These are phyloP conservation scores for Xiphydria camelus DNA, from an alignment of 2,888 invertebrate genomes.

Conservation along the genomic window DNA sequence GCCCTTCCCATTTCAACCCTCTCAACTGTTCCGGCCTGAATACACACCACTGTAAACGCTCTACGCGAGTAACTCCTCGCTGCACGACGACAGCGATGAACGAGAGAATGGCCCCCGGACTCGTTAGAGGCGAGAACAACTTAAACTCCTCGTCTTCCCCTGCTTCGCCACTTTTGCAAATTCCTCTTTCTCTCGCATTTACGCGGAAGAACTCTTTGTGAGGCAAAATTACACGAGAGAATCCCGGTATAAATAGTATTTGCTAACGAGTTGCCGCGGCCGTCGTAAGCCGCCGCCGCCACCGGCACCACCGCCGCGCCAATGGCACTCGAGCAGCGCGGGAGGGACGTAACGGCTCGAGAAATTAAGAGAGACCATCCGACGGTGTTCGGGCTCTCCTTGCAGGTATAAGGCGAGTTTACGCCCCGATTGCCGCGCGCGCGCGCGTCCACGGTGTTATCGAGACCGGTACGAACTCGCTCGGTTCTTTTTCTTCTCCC, in stretches of 20 bases:
- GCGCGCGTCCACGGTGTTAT: no score
- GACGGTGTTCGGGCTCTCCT: slow-evolving; percentile 29
- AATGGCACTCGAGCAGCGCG: slow-evolving; percentile 10
- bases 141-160: no score
- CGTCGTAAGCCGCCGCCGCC: slow-evolving; percentile 31
- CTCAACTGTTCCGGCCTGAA: no score
- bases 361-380: slow-evolving; percentile 43
- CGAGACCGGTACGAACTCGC: no score
- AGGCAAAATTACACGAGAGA: slow-evolving; percentile 41
- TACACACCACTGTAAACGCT: no score
- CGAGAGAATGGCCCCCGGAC: no score
- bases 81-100: no score
- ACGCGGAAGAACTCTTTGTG: slow-evolving; percentile 23
- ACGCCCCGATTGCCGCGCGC: slow-evolving; percentile 51
- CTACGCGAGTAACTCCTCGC: no score
- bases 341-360: slow-evolving; percentile 34
- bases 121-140: neutral
- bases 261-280: slow-evolving; percentile 45
- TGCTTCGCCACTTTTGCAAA: no score
- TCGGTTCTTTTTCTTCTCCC: no score
- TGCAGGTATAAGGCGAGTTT: slow-evolving; percentile 44
- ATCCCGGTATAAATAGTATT: slow-evolving; percentile 45
- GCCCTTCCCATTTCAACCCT: no score
- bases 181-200: neutral
- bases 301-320: slow-evolving; percentile 12